These are phyloP conservation scores for Calcarius lapponicus DNA, from an alignment of 2,797 vertebrate genomes.

Conservation along the genomic window DNA sequence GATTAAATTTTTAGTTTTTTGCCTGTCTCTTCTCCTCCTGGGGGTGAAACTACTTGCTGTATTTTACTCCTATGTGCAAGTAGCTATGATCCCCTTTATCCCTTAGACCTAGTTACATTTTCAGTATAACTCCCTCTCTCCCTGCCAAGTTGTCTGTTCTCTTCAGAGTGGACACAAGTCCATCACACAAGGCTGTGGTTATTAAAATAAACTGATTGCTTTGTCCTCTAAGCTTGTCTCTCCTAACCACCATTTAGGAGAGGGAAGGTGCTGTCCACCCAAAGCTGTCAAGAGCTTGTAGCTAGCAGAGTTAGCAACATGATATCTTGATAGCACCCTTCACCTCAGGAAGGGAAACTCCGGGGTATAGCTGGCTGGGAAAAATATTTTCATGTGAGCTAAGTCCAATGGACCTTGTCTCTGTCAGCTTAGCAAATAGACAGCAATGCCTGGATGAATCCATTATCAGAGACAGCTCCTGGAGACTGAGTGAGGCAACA, in stretches of 20 bases:
- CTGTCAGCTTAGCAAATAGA: neutral
- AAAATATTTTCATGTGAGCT: neutral
- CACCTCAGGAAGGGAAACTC: neutral
- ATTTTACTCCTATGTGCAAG: neutral
- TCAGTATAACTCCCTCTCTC: neutral
- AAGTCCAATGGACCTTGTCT: neutral
- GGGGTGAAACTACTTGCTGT: neutral
- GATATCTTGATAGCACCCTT: neutral
- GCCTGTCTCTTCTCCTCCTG: neutral
- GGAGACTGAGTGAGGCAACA: neutral
- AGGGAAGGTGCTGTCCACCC: neutral
- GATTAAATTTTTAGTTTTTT: neutral
- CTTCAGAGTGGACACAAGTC: neutral
- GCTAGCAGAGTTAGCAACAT: neutral
- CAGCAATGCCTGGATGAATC: neutral
- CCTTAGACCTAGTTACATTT: neutral
- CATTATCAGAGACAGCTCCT: neutral
- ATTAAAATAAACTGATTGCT: neutral
- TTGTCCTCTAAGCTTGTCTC: neutral
- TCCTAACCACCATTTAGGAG: neutral
- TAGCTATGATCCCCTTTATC: neutral
- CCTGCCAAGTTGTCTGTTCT: accelerated
- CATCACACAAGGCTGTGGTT: neutral
- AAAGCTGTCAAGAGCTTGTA: neutral
- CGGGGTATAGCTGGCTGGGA: neutral